Conservation (phyloP, 2,797 vertebrate genomes). For the Phrynocephalus vlangalii region DNA sequence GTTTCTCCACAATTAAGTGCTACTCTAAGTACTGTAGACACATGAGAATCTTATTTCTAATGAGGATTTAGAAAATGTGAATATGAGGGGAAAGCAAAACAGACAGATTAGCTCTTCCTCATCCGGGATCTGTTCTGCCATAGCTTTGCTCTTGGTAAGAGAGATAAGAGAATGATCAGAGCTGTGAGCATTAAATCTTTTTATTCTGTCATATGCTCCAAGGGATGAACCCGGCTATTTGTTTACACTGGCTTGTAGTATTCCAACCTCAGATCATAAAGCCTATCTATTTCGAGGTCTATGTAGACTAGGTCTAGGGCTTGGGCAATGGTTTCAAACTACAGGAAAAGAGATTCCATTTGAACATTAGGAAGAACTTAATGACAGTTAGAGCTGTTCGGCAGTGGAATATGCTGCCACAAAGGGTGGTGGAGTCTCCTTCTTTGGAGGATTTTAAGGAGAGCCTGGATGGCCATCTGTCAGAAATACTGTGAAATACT, state of each 20-base stretch:
- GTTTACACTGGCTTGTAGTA: too few species aligned
- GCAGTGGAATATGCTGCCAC: too few species aligned
- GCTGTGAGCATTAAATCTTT: neutral
- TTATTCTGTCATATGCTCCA: neutral
- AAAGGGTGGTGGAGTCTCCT: too few species aligned
- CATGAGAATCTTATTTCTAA: neutral
- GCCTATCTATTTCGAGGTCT: neutral
- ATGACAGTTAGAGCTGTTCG: too few species aligned
- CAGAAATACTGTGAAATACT: too few species aligned
- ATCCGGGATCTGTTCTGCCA: neutral
- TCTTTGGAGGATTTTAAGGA: too few species aligned
- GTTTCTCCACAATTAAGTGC: neutral
- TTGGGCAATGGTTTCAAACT: too few species aligned
- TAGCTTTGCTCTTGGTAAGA: neutral
- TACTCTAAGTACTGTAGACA: neutral
- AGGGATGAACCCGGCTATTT: neutral
- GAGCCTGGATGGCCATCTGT: too few species aligned
- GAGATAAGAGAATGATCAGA: neutral
- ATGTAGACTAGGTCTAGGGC: too few species aligned
- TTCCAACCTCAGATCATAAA: neutral
- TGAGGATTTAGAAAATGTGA: neutral
- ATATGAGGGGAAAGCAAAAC: neutral
- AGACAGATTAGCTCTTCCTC: neutral
- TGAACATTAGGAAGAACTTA: too few species aligned
- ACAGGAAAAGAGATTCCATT: too few species aligned